A percentile compares a stretch with the other conserved stretches of the same genome.
Conservation (phyloP, 2,113 vertebrate species). For the rat (Rattus norvegicus) region DNA sequence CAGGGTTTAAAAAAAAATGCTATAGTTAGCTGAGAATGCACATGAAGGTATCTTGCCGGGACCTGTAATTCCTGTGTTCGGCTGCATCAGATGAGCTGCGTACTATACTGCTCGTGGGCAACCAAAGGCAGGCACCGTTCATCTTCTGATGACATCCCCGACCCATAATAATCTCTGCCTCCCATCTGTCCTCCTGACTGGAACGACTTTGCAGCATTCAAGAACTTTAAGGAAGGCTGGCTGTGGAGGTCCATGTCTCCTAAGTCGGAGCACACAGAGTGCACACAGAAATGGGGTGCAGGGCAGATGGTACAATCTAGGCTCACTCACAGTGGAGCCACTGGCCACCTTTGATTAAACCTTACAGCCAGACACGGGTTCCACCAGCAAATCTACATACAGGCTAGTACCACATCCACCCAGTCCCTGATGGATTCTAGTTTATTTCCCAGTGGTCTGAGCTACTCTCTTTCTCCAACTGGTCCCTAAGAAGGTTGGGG, state of each 20-base stretch:
- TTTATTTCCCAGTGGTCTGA: not conserved
- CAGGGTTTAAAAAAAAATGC: not conserved
- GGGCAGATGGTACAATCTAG: fast-evolving
- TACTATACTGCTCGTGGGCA: not conserved
- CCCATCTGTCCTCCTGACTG: not conserved
- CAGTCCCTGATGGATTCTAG: not conserved
- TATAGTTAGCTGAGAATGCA: not conserved
- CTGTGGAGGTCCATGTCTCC: not conserved
- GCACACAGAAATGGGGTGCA: no score
- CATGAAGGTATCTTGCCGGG: not conserved
- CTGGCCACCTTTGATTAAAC: not conserved
- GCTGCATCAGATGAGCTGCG: not conserved
- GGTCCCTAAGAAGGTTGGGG: not conserved
- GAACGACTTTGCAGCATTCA: no score
- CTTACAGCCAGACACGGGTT: not conserved
- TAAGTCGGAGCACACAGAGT: not conserved
- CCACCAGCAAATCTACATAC: not conserved
- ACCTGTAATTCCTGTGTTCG: not conserved
- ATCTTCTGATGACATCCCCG: not conserved
- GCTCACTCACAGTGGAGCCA: no score
- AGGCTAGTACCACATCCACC: not conserved
- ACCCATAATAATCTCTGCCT: not conserved
- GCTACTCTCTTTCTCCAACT: not conserved
- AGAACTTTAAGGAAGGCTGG: no score
- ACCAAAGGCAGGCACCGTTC: not conserved